Evolutionary conservation across 37 sponge, comb jelly and placozoan species (phyloP).

Genomic region (Agelas oroides): DNA sequence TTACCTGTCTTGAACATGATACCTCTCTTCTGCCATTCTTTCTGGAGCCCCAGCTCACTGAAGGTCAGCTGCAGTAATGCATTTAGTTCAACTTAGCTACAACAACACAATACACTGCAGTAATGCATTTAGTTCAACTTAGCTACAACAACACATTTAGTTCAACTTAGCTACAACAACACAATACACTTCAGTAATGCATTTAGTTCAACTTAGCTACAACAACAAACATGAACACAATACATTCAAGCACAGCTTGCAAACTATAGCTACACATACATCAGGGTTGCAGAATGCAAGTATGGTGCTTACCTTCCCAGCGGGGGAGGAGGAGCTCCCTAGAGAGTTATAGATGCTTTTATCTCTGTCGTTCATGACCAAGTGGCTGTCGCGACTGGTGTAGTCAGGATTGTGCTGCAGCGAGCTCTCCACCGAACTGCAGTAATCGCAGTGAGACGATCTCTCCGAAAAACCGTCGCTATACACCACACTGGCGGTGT

Average conservation of each 20-base stretch:
- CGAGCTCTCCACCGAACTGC: too few relatives aligned
- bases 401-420: too few relatives aligned
- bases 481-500: background rate
- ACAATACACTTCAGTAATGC: slow-evolving; percentile 1
- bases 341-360: slow-evolving; percentile 58
- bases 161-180: too few relatives aligned
- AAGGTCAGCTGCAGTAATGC: slow-evolving; percentile 35
- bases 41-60: slow-evolving; percentile 36
- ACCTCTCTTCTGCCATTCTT: slow-evolving; percentile 50
- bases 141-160: too few relatives aligned
- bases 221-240: too few relatives aligned
- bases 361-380: slow-evolving; percentile 60
- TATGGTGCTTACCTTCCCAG: slow-evolving; percentile 49
- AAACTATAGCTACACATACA: background rate
- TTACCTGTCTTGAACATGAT: slow-evolving; percentile 69
- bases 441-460: too few relatives aligned
- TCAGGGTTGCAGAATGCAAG: too few relatives aligned
- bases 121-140: too few relatives aligned
- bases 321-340: slow-evolving; percentile 42
- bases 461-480: background rate
- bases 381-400: too few relatives aligned
- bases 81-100: too few relatives aligned
- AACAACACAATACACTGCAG: background rate
- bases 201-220: too few relatives aligned
- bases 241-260: background rate